phyloP scores from a whole-genome alignment of 2,888 invertebrate species.

The Catocala nupta region DNA sequence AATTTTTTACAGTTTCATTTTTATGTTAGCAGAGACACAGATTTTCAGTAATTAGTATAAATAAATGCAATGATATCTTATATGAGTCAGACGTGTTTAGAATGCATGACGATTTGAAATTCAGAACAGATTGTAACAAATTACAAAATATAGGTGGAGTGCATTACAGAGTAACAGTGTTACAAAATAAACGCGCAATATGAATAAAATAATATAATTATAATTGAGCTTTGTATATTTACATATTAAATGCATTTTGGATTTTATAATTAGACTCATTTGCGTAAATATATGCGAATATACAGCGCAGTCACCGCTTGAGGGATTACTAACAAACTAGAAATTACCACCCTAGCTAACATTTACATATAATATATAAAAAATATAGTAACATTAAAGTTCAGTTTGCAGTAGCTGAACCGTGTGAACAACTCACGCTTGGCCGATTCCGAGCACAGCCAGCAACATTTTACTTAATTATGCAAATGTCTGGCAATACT shows the following conservation, averaged over 20 bases:
- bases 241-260: not conserved
- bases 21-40: not conserved
- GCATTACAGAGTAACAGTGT: not conserved
- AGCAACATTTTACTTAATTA: conserved; percentile 6
- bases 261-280: not conserved
- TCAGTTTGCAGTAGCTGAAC: conserved; percentile 12
- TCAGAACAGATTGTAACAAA: not conserved
- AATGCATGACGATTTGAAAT: conserved; percentile 11
- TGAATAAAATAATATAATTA: too few species aligned
- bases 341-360: not conserved
- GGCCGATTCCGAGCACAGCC: conserved; percentile 3
- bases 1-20: too few species aligned
- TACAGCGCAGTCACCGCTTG: not conserved
- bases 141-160: not conserved
- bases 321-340: not conserved
- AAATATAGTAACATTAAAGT: conserved; percentile 1
- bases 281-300: conserved; percentile 1
- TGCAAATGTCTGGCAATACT: conserved; percentile 14
- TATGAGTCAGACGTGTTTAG: conserved; percentile 11
- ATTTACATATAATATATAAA: not conserved
- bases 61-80: not conserved
- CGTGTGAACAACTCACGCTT: conserved; percentile 14
- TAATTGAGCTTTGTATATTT: not conserved
- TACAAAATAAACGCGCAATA: conserved; percentile 2
- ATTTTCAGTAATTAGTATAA: conserved; percentile 6